phyloP scores from a whole-genome alignment of 1,140 invertebrate species.

The Drosophila triauraria region DNA sequence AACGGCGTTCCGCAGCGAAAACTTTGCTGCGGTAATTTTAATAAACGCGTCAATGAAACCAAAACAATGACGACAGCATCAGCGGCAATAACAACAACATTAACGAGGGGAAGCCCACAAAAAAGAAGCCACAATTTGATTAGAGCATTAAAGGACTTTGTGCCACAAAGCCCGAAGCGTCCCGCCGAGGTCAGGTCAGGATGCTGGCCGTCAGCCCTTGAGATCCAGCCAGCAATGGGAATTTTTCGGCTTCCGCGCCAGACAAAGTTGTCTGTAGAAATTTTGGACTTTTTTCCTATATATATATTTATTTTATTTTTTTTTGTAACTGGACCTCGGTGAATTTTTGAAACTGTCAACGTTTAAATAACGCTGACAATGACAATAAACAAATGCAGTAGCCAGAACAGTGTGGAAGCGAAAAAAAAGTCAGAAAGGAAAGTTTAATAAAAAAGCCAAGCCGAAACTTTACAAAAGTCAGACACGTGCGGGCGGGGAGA shows the following conservation, averaged over 20 bases:
- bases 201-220: constrained; percentile 21
- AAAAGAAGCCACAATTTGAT: constrained; percentile 83
- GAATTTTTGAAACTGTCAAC: constrained; percentile 71
- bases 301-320: background rate
- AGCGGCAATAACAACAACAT: constrained; percentile 43
- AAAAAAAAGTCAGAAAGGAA: constrained; percentile 22
- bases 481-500: constrained; percentile 29
- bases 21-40: constrained; percentile 78
- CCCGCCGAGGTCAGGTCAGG: constrained; percentile 34
- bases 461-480: constrained; percentile 67
- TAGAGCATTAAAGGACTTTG: constrained; percentile 82
- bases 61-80: constrained; percentile 77
- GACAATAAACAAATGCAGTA: constrained; percentile 81
- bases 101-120: constrained; percentile 53
- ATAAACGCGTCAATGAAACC: constrained; percentile 82
- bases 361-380: constrained; percentile 82
- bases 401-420: constrained; percentile 28
- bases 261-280: constrained; percentile 69
- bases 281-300: constrained; percentile 7
- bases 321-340: constrained; percentile 16
- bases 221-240: constrained; percentile 34
- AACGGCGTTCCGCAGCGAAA: constrained; percentile 52
- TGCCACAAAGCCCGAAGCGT: constrained; percentile 71
- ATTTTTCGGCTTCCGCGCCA: constrained; percentile 36
- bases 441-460: constrained; percentile 50